phyloP scores from a whole-genome alignment of 2,888 invertebrate species.

The Agriopis marginaria region DNA sequence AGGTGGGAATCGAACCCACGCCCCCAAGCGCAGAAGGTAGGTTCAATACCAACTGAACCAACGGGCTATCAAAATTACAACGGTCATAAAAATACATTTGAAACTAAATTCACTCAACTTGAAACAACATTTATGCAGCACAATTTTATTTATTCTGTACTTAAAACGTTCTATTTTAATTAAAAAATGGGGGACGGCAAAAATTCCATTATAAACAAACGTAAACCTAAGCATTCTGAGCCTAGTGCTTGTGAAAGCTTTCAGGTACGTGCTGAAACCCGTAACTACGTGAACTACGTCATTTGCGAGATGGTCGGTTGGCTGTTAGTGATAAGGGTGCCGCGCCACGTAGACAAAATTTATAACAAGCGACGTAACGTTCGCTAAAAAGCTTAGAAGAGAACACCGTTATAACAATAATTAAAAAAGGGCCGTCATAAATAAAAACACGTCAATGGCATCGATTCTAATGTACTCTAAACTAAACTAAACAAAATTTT shows the following conservation, averaged over 20 bases:
- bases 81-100: too few species aligned
- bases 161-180: background rate
- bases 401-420: background rate
- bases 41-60: too few species aligned
- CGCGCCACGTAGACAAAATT: constrained; percentile 12
- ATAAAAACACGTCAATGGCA: too few species aligned
- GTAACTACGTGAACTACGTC: constrained; percentile 6
- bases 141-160: background rate
- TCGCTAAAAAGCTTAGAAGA: too few species aligned
- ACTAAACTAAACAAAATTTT: too few species aligned
- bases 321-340: background rate
- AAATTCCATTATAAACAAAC: background rate
- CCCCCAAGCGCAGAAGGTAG: too few species aligned
- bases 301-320: background rate
- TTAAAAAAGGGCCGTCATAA: too few species aligned
- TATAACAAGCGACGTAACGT: constrained; percentile 19
- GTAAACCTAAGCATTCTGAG: background rate
- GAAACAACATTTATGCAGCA: background rate
- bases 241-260: constrained; percentile 8
- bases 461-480: too few species aligned
- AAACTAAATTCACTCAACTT: background rate
- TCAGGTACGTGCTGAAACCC: constrained; percentile 2
- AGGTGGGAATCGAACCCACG: too few species aligned
- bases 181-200: background rate
- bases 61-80: too few species aligned